Conservation (phyloP, 2,888 invertebrate species). For the Macaria liturata region DNA sequence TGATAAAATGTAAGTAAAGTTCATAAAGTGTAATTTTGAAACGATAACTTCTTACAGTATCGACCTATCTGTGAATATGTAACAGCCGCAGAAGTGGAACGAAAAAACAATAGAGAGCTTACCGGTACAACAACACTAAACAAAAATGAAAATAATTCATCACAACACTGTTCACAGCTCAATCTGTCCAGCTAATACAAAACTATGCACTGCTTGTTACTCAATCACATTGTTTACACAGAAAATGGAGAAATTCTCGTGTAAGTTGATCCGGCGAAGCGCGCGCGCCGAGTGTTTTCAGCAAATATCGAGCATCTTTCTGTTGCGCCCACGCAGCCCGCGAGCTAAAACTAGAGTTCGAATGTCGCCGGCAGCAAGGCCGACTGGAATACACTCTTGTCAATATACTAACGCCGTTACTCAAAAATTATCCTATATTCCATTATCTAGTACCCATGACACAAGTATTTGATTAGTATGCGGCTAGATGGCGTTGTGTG, state of each 20-base stretch:
- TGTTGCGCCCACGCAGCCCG: constrained; percentile 65
- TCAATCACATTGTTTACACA: constrained; percentile 37
- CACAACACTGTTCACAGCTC: constrained; percentile 34
- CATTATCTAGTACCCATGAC: no score
- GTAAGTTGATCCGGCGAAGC: constrained; percentile 65
- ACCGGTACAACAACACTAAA: constrained; percentile 69
- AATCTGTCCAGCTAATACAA: constrained; percentile 11
- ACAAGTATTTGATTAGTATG: no score
- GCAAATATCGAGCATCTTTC: constrained; percentile 57
- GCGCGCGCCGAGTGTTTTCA: constrained; percentile 69
- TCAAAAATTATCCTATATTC: constrained; percentile 9
- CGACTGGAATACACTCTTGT: constrained; percentile 60
- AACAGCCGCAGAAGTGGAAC: no score
- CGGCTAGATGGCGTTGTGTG: no score
- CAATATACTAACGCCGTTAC: constrained; percentile 20
- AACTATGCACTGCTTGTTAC: constrained; percentile 6
- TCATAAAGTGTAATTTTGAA: no score
- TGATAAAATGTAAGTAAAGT: no score
- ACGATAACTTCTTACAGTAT: no score
- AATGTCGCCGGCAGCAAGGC: constrained; percentile 75
- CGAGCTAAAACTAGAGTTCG: constrained; percentile 71
- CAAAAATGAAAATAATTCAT: constrained; percentile 74
- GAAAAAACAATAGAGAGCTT: constrained; percentile 30
- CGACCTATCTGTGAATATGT: no score
- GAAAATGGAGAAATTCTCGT: constrained; percentile 46